Conservation (phyloP, 1,140 invertebrate species). For the Aricia agestis region DNA sequence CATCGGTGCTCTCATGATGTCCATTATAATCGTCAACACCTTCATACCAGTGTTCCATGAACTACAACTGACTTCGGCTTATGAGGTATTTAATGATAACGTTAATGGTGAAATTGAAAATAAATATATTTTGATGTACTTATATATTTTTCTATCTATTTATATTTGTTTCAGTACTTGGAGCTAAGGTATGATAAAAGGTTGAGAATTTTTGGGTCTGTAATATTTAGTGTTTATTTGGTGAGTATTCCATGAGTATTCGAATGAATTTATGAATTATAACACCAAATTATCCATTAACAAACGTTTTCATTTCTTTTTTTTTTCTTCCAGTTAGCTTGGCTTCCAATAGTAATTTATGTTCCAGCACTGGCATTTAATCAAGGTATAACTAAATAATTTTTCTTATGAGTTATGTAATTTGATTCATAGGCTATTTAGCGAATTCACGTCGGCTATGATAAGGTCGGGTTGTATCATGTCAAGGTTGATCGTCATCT, state of each 20-base stretch:
- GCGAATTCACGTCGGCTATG: too few relatives aligned
- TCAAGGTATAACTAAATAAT: conserved; percentile 79
- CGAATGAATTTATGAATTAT: too few relatives aligned
- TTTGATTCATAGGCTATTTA: too few relatives aligned
- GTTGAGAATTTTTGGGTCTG: conserved; percentile 84
- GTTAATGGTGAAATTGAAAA: neutral
- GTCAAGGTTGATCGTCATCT: too few relatives aligned
- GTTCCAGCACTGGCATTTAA: conserved; percentile 93
- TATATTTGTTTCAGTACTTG: conserved; percentile 81
- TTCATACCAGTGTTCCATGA: conserved; percentile 89
- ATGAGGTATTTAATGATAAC: conserved; percentile 78
- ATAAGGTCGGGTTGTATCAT: too few relatives aligned
- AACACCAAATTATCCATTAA: neutral
- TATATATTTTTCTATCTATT: neutral
- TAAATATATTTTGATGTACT: neutral
- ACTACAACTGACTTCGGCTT: conserved; percentile 87
- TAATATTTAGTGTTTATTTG: conserved; percentile 82
- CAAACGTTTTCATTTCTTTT: neutral
- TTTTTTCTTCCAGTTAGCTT: conserved; percentile 81
- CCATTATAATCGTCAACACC: conserved; percentile 80
- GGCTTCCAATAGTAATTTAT: conserved; percentile 93
- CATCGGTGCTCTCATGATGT: conserved; percentile 79
- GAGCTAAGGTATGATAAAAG: conserved; percentile 85
- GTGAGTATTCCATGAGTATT: conserved; percentile 78
- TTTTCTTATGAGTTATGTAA: neutral